Conservation (phyloP, 2,113 vertebrate species). For the Antechinus flavipes region DNA sequence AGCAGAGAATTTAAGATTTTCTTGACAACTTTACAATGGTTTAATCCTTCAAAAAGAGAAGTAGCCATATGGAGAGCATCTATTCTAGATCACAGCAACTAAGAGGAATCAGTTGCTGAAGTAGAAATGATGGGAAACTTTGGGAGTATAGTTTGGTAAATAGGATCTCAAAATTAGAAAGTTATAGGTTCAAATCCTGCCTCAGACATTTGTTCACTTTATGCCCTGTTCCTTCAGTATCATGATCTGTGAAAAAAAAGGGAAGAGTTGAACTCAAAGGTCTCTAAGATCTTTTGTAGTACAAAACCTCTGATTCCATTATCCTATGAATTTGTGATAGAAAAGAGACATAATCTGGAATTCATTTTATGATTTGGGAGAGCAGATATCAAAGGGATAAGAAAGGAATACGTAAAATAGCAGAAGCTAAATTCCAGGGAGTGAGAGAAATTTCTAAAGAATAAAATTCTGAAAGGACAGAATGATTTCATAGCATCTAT, state of each 20-base stretch:
- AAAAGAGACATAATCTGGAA: not conserved
- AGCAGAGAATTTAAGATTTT: not conserved
- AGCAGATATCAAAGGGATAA: not conserved
- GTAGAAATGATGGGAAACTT: not conserved
- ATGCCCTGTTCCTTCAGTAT: not conserved
- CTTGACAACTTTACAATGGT: not conserved
- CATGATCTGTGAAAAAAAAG: not conserved
- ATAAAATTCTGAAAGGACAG: not conserved
- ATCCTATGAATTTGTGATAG: not conserved
- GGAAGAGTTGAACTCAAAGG: not conserved
- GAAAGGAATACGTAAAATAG: not conserved
- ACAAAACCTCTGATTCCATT: not conserved
- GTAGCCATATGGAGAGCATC: not conserved
- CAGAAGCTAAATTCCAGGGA: not conserved
- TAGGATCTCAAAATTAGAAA: not conserved
- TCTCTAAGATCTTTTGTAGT: not conserved
- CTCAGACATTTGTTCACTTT: not conserved
- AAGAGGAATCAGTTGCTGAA: not conserved
- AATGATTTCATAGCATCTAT: not conserved
- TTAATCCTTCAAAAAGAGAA: not conserved
- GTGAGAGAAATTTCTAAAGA: not conserved
- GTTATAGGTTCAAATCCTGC: not conserved
- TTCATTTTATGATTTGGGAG: not conserved
- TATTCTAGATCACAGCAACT: not conserved
- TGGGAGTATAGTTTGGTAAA: not conserved